Percentiles rank a stretch among this genome's conserved stretches.
Evolutionary conservation across 2,113 vertebrate genomes (phyloP).

Genomic region (Motacilla alba): DNA sequence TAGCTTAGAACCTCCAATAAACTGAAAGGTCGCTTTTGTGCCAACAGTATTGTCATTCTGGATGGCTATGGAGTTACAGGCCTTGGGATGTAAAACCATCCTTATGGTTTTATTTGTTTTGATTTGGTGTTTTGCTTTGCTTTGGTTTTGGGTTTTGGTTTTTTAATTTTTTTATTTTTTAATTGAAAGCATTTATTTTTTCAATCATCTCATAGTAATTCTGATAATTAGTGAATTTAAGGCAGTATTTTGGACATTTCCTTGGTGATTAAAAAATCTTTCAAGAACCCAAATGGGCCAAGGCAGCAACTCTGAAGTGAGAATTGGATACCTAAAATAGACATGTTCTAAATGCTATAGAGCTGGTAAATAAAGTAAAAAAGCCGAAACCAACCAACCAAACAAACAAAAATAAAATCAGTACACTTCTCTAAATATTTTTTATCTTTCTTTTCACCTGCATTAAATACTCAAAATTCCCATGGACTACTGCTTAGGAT

Average conservation of each 20-base stretch:
- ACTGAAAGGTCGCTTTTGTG: neutral
- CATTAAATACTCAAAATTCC: neutral
- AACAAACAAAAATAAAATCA: neutral
- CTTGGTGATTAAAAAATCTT: neutral
- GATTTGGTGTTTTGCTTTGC: neutral
- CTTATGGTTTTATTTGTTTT: neutral
- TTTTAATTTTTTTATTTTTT: neutral
- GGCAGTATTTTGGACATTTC: neutral
- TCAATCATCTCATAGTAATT: neutral
- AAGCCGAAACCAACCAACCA: neutral
- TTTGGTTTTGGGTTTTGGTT: rapidly evolving
- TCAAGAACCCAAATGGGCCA: neutral
- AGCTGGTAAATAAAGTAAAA: neutral
- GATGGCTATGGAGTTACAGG: rapidly evolving
- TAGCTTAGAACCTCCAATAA: neutral
- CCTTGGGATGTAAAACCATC: no score
- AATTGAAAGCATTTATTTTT: neutral
- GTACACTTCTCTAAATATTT: neutral
- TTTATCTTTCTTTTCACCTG: neutral
- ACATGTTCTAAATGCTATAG: neutral
- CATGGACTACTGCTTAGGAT: neutral
- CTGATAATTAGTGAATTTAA: neutral
- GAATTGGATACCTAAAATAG: neutral
- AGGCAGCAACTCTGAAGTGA: neutral
- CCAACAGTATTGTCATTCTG: neutral